phyloP scores from a whole-genome alignment of 2,888 invertebrate genomes.

The Stenoptilia bipunctidactyla region DNA sequence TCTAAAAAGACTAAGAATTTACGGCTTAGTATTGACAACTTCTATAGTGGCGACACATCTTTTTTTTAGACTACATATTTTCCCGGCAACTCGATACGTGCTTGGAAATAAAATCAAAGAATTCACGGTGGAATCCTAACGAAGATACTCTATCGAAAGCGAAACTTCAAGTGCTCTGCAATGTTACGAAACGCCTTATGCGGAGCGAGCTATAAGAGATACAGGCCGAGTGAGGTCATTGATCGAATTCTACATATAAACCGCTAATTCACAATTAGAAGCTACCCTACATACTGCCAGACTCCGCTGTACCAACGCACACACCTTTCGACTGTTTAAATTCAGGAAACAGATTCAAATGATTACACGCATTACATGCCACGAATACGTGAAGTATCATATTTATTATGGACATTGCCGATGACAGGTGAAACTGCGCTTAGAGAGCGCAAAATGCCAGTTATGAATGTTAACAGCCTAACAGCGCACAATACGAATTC shows the following conservation, averaged over 20 bases:
- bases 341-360: constrained; percentile 40
- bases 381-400: constrained; percentile 54
- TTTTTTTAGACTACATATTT: constrained; percentile 26
- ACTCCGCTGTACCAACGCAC: constrained; percentile 24
- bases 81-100: constrained; percentile 25
- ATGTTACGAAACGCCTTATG: constrained; percentile 49
- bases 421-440: constrained; percentile 55
- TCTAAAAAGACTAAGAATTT: constrained; percentile 27
- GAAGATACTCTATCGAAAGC: constrained; percentile 27
- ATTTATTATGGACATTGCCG: constrained; percentile 47
- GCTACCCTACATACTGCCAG: constrained; percentile 50
- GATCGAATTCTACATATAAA: constrained; percentile 67
- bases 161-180: constrained; percentile 45
- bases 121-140: constrained; percentile 29
- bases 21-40: constrained; percentile 38
- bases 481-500: constrained; percentile 11
- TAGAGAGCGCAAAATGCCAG: constrained; percentile 36
- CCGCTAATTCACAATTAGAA: constrained; percentile 59
- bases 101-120: constrained; percentile 33
- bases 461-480: constrained; percentile 39
- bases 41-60: constrained; percentile 27
- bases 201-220: constrained; percentile 47
- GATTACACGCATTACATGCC: constrained; percentile 30
- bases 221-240: constrained; percentile 50
- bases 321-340: constrained; percentile 40